Conservation (phyloP, 2,797 vertebrate genomes). For the Pipistrellus pygmaeus region DNA sequence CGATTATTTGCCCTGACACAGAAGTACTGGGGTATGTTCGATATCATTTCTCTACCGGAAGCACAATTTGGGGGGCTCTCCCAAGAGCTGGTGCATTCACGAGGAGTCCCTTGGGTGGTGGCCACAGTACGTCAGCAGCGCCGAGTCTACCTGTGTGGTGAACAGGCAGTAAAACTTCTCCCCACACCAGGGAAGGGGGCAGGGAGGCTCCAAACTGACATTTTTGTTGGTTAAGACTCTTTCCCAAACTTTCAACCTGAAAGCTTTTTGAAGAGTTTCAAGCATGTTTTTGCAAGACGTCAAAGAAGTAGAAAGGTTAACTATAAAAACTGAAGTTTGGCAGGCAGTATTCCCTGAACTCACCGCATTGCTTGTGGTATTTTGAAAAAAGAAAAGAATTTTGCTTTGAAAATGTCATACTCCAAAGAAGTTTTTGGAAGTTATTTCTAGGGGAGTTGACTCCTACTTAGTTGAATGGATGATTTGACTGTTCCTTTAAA, state of each 20-base stretch:
- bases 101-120: not conserved
- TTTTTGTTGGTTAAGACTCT: slow-evolving; percentile 62
- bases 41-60: not conserved
- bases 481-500: slow-evolving; percentile 77
- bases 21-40: not conserved
- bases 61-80: not conserved
- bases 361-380: slow-evolving; percentile 82
- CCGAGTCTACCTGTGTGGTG: not conserved
- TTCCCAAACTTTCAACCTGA: slow-evolving; percentile 74
- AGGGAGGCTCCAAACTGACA: slow-evolving; percentile 40
- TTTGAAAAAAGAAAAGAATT: slow-evolving; percentile 80
- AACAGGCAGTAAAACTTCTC: slow-evolving; percentile 9
- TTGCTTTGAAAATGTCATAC: slow-evolving; percentile 82
- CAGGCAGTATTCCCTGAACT: slow-evolving; percentile 82
- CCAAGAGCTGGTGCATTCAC: not conserved
- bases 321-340: slow-evolving; percentile 81
- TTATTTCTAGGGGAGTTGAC: slow-evolving; percentile 80
- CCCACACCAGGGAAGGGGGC: not conserved
- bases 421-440: slow-evolving; percentile 78
- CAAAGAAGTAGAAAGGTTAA: slow-evolving; percentile 82
- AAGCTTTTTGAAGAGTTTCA: slow-evolving; percentile 79
- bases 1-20: not conserved
- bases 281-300: slow-evolving; percentile 81
- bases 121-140: not conserved
- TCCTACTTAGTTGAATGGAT: slow-evolving; percentile 78